Evolutionary conservation across 2,888 invertebrate species (phyloP), one percentile per base, ranked within the genome.

Genomic region (Poecilus cupreus): DNA sequence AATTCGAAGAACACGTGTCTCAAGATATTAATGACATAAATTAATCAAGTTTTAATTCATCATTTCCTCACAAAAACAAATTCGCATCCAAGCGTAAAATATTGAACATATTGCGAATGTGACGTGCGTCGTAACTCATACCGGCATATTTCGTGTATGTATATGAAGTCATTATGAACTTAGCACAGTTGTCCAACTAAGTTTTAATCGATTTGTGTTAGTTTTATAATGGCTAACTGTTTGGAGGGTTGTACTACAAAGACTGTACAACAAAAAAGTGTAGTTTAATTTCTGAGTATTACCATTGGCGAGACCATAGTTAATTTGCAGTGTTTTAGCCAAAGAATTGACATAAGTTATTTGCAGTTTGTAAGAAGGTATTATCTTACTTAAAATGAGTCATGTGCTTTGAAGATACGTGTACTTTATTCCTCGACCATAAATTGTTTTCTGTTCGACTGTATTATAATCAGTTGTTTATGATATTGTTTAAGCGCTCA

Each of bases 91-190:
- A 16, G 18, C 70, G 37, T 39, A 10, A 60, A 26, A 43, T 77
- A 60, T 77, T 16, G 46, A 77, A 64, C 24, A 68, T 68, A 74
- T 78, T 78, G 78, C 26, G 22, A 39, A 10, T 3, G 32, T 13
- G 1, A 49, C 80, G 80, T 80, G 54, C 8, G 80, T 80, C 80
- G 10, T 20, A 72, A 18, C 80, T 72, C 8, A 10, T 8, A 11
- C 13, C 80, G 39, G 43, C 32, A 80, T 80, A 80, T 80, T 72
- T 72, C 80, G 80, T 80, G 80, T 54, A 80, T 72, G 80, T 72
- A 70, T 80, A 80, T 80, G 72, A 80, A 80, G 80, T 80, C 80
- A 80, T 80, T 80, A 70, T 70, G n/a, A 39, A 51, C 51, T 79
- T 24, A 68, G 20, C 26, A 39, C 32, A 80, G 80, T 80, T 39